phyloP scores from a whole-genome alignment of 2,888 invertebrate species.

The Auanema sp. region DNA sequence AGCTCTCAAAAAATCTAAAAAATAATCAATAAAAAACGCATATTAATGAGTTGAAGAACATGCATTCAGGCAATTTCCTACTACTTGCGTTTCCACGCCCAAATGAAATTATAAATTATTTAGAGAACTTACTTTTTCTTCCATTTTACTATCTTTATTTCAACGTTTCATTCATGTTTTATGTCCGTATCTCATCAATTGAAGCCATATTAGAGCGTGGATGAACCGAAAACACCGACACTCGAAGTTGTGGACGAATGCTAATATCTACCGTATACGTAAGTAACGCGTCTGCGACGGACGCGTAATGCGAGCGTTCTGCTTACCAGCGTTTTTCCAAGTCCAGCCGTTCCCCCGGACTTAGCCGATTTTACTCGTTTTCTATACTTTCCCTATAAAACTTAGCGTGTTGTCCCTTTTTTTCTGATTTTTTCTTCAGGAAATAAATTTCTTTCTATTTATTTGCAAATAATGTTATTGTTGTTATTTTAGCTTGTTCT shows the following conservation, averaged over 20 bases:
- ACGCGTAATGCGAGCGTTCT: conserved; percentile 10
- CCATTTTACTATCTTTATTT: too few species aligned
- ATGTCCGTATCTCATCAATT: too few species aligned
- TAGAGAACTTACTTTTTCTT: too few species aligned
- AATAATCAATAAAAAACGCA: too few species aligned
- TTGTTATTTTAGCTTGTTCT: neutral
- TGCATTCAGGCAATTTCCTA: too few species aligned
- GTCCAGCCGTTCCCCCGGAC: conserved; percentile 21
- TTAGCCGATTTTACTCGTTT: conserved; percentile 7
- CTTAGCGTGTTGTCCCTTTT: neutral
- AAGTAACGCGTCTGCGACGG: conserved; percentile 8
- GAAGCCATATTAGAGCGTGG: too few species aligned
- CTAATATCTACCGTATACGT: conserved; percentile 1
- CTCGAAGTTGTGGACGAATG: neutral
- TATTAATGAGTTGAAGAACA: too few species aligned
- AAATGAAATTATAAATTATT: too few species aligned
- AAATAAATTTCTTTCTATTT: neutral
- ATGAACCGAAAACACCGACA: too few species aligned
- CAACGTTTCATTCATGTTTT: too few species aligned
- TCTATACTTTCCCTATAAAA: neutral
- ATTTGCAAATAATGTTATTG: neutral
- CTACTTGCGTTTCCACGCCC: too few species aligned
- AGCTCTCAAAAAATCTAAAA: too few species aligned
- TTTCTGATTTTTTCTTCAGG: neutral
- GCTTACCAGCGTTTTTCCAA: conserved; percentile 10